phyloP scores from a whole-genome alignment of 2,797 vertebrate species.

The Hipposideros larvatus region DNA sequence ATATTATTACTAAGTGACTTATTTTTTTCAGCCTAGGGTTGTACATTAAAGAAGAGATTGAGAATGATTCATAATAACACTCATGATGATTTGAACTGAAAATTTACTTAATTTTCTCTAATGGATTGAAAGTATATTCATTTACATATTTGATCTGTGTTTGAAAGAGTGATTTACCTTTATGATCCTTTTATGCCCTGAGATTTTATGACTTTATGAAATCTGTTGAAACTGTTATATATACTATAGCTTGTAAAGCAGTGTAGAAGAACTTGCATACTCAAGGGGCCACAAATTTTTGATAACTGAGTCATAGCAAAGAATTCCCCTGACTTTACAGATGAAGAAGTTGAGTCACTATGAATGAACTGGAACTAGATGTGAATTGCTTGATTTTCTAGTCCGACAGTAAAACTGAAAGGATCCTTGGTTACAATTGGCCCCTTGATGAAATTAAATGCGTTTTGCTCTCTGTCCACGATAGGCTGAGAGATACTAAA shows the following conservation, averaged over 20 bases:
- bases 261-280: neutral
- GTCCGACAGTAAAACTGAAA: neutral
- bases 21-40: neutral
- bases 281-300: neutral
- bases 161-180: neutral
- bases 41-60: neutral
- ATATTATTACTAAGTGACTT: neutral
- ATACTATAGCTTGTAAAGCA: neutral
- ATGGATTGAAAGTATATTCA: neutral
- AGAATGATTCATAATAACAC: neutral
- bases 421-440: neutral
- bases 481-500: neutral
- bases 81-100: neutral
- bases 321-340: neutral
- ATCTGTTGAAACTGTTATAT: neutral
- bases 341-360: neutral
- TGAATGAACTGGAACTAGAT: neutral
- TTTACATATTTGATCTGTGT: neutral
- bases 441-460: neutral
- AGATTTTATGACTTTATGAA: slow-evolving; percentile 20
- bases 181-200: neutral
- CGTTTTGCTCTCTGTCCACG: neutral
- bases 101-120: slow-evolving; percentile 21
- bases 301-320: neutral
- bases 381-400: neutral